phyloP scores from a whole-genome alignment of 2,113 vertebrate genomes.

The Dermatemys mawii region DNA sequence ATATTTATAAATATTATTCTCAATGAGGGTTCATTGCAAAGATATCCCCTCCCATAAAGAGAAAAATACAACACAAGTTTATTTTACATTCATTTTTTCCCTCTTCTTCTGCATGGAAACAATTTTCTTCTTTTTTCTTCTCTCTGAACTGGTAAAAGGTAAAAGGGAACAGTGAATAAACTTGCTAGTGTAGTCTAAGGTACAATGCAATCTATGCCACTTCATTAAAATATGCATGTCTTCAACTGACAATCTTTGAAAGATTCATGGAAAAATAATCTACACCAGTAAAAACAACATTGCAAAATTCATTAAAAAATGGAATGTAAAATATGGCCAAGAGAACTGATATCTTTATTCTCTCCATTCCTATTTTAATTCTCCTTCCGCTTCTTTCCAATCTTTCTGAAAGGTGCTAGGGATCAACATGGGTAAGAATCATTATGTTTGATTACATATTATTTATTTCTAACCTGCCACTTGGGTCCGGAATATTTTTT shows the following conservation, averaged over 20 bases:
- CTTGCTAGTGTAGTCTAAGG: constrained; percentile 33
- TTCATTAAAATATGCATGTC: constrained; percentile 51
- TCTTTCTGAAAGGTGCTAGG: background rate
- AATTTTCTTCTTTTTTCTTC: background rate
- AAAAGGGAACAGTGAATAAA: constrained; percentile 1
- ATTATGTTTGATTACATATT: constrained; percentile 25
- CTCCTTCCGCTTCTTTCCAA: background rate
- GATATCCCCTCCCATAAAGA: background rate
- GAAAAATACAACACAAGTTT: background rate
- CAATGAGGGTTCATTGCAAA: background rate
- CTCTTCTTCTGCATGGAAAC: background rate
- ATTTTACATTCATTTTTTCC: background rate
- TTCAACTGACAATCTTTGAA: constrained; percentile 61
- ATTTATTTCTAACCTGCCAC: background rate
- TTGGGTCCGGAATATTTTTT: background rate
- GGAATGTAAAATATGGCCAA: background rate
- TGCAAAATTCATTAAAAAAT: background rate
- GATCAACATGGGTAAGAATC: background rate
- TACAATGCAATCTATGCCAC: constrained; percentile 37
- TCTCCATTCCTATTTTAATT: background rate
- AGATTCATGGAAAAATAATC: constrained; percentile 61
- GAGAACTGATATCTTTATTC: constrained; percentile 1
- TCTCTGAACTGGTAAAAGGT: background rate
- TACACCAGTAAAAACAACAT: constrained; percentile 60
- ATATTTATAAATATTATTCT: background rate